Evolutionary conservation across 2,113 vertebrate species (phyloP).

Genomic region (Macquaria australasica): DNA sequence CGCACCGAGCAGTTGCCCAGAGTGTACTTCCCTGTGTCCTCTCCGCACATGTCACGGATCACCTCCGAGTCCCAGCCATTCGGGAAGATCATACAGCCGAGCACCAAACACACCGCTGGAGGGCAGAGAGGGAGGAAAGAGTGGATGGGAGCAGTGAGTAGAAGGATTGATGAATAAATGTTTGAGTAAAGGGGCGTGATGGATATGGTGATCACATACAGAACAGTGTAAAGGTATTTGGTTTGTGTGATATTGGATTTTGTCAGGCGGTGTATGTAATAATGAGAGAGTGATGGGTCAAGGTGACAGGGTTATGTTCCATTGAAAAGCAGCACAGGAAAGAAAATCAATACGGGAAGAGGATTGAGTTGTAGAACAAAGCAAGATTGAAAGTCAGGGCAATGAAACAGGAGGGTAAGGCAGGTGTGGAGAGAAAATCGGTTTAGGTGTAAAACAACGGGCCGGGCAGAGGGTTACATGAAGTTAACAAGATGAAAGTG

Average conservation of each 20-base stretch:
- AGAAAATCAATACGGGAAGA: conserved; percentile 23
- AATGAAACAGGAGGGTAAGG: not conserved
- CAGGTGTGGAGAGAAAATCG: not conserved
- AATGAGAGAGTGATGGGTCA: not conserved
- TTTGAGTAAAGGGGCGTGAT: not conserved
- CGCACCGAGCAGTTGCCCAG: conserved; percentile 94
- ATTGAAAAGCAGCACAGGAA: conserved; percentile 9
- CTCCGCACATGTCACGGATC: conserved; percentile 93
- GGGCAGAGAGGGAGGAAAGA: conserved; percentile 6
- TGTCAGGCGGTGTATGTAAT: not conserved
- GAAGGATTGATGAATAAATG: not conserved
- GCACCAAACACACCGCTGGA: conserved; percentile 92
- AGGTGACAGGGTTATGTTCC: conserved; percentile 2
- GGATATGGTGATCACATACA: not conserved
- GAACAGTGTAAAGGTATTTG: conserved; percentile 5
- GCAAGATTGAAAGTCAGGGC: not conserved
- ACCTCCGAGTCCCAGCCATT: conserved; percentile 95
- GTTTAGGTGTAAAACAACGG: conserved; percentile 26
- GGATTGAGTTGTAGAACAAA: not conserved
- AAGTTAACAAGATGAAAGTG: conserved; percentile 15
- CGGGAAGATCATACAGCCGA: conserved; percentile 95
- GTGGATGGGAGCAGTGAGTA: not conserved
- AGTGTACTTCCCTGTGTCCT: conserved; percentile 92
- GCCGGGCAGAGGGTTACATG: not conserved
- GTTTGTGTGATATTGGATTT: conserved; percentile 1